Percentiles rank a stretch among this genome's conserved stretches.
Conservation (phyloP, 1,140 invertebrate genomes). For the Papilio polytes region DNA sequence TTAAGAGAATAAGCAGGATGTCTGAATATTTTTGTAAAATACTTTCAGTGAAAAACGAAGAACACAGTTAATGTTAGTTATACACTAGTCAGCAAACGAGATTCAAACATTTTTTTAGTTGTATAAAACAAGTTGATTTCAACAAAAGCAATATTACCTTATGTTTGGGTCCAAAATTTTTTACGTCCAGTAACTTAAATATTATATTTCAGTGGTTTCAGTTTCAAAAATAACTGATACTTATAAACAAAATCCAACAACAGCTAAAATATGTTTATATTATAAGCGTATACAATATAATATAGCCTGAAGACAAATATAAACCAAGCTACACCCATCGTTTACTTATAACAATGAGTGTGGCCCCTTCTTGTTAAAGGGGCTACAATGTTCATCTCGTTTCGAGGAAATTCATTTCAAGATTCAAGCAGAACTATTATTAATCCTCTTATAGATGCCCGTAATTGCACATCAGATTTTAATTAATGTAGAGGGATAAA, state of each 20-base stretch:
- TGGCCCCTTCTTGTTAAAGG: background rate
- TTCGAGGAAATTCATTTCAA: background rate
- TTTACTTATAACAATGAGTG: slow-evolving; percentile 1
- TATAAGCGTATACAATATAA: background rate
- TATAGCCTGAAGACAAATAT: background rate
- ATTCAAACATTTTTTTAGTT: too few relatives aligned
- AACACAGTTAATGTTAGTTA: too few relatives aligned
- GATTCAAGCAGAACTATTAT: background rate
- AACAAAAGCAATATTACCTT: too few relatives aligned
- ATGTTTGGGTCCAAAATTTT: background rate
- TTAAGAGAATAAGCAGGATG: too few relatives aligned
- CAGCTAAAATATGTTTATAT: background rate
- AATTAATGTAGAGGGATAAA: background rate
- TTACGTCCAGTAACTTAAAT: background rate
- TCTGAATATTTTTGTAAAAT: too few relatives aligned
- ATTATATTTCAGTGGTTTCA: background rate
- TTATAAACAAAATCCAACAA: background rate
- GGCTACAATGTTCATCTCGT: background rate
- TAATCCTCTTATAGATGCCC: background rate
- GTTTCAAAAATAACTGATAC: background rate
- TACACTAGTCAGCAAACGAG: too few relatives aligned
- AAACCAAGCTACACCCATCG: background rate
- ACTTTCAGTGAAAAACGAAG: too few relatives aligned
- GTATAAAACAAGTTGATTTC: too few relatives aligned
- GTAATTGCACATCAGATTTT: background rate